Base-by-base conservation (phyloP, 2,888 invertebrate genomes). In the Dynastes grantii region DNA sequence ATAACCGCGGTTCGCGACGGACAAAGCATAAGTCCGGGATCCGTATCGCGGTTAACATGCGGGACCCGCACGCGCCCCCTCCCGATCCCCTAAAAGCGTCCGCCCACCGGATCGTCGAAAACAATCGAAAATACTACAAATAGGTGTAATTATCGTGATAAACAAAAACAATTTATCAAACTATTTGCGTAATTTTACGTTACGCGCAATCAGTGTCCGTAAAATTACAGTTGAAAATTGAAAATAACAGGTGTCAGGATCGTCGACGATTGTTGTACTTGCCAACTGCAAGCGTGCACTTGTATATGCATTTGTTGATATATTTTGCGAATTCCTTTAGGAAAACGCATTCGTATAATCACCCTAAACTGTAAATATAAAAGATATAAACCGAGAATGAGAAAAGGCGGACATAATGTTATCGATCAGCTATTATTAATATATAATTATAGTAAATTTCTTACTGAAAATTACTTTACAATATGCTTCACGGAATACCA, bases 91-190 rank as follows among this genome's bases (percentile, higher is more conserved):
- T 11, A 11, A 9, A 9, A 45, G 45, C 45, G 45, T 2, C 13
- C 55, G n/a, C 55, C 55, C n/a, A 37, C 55, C 22, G 13, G 73
- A 85, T 84, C 84, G 85, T 84, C 83, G 85, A 85, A 86, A 86
- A 87, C 85, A 86, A 86, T 86, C 85, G 83, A 83, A 84, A 85
- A 86, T 85, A 85, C 85, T 85, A 86, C 86, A 87, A 87, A 87
- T 85, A 85, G 85, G 85, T 85, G 86, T 86, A 87, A 87, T 87
- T 87, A 86, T 85, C 84, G 83, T 83, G 85, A 87, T 87, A 87
- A 88, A 87, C 87, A 87, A 88, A 87, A 88, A 87, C 88, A 87
- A 88, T 88, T 88, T 87, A 88, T 88, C 88, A 88, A 87, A 86
- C 86, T 86, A 85, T 86, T 87, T 86, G 85, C 86, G 87, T 87